Percentiles rank a stretch among this genome's conserved stretches.
phyloP scores from a whole-genome alignment of 2,113 vertebrate species.

The Oreotragus oreotragus region DNA sequence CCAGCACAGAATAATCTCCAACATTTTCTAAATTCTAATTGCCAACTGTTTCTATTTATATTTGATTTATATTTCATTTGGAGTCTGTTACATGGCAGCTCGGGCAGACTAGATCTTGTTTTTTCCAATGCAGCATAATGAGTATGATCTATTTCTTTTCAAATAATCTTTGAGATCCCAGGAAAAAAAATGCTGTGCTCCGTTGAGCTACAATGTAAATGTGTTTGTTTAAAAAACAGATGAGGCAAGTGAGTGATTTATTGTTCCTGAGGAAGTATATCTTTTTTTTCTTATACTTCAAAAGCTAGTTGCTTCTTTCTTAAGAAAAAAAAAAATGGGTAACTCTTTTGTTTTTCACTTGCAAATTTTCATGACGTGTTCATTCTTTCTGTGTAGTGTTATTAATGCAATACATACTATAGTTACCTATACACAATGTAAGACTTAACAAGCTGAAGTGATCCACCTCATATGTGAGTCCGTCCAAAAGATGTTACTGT shows the following conservation, averaged over 20 bases:
- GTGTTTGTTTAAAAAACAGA: constrained; percentile 72
- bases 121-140: constrained; percentile 31
- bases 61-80: constrained; percentile 76
- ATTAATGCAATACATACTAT: constrained; percentile 78
- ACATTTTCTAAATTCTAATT: constrained; percentile 70
- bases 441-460: constrained; percentile 76
- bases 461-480: constrained; percentile 68
- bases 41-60: constrained; percentile 70
- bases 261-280: constrained; percentile 69
- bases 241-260: constrained; percentile 62
- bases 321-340: constrained; percentile 56
- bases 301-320: constrained; percentile 68
- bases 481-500: constrained; percentile 74
- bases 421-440: constrained; percentile 75
- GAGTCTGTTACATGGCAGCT: constrained; percentile 60
- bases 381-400: constrained; percentile 82
- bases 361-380: constrained; percentile 66
- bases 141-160: constrained; percentile 71
- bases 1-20: constrained; percentile 75
- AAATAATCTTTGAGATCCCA: constrained; percentile 66
- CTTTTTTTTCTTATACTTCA: constrained; percentile 55
- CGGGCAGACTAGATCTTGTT: constrained; percentile 1
- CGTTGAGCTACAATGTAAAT: constrained; percentile 68
- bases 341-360: constrained; percentile 69
- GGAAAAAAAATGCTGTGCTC: constrained; percentile 21